Conservation (phyloP, 2,797 vertebrate species). For the Sebastes goodei region DNA sequence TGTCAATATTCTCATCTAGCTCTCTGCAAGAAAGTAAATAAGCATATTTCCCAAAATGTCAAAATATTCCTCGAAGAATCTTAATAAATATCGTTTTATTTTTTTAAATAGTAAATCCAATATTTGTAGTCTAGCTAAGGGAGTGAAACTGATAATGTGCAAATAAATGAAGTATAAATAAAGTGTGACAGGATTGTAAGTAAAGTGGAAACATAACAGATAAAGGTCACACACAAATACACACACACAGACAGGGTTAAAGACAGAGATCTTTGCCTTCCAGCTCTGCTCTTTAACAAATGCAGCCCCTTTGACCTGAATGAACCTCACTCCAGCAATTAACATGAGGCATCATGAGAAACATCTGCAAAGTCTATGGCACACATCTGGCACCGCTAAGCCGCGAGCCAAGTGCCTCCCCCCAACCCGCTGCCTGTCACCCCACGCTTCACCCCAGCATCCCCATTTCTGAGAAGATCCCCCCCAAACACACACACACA, state of each 20-base stretch:
- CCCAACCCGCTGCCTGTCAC: slow-evolving; percentile 13
- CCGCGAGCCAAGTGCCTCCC: slow-evolving; percentile 41
- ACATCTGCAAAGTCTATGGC: slow-evolving; percentile 71
- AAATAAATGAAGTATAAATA: background rate
- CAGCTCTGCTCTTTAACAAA: slow-evolving; percentile 55
- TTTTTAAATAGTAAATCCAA: background rate
- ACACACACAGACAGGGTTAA: background rate
- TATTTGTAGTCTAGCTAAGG: background rate
- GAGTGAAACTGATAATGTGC: background rate
- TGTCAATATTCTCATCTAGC: no score
- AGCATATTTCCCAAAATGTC: no score
- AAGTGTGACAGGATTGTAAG: background rate
- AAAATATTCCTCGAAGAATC: background rate
- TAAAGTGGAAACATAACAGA: background rate
- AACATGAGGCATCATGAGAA: slow-evolving; percentile 72
- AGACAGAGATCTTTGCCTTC: slow-evolving; percentile 36
- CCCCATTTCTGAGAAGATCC: background rate
- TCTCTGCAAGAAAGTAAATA: no score
- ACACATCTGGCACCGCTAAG: slow-evolving; percentile 72
- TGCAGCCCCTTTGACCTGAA: slow-evolving; percentile 62
- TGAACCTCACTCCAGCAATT: slow-evolving; percentile 67
- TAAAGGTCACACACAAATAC: background rate
- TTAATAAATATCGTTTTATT: background rate
- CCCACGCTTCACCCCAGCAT: slow-evolving; percentile 12
- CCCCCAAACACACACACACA: background rate